phyloP scores from a whole-genome alignment of 2,113 vertebrate genomes.

The Pseudorectes ferrugineus region DNA sequence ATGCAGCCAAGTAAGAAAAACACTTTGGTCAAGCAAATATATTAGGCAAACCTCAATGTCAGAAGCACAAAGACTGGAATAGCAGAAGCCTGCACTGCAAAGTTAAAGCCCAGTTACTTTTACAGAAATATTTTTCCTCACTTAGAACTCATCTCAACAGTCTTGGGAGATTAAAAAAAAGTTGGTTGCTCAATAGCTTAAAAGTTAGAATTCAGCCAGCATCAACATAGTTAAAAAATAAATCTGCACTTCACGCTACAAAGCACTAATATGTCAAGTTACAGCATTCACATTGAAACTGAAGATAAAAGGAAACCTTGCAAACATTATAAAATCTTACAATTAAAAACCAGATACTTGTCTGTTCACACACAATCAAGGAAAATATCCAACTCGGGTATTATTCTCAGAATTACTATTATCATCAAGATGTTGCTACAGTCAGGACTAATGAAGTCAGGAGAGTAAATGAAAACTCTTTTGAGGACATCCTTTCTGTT shows the following conservation, averaged over 20 bases:
- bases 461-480: background rate
- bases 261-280: background rate
- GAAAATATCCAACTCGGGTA: background rate
- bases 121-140: background rate
- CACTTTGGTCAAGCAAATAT: background rate
- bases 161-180: background rate
- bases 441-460: background rate
- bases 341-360: background rate
- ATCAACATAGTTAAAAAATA: background rate
- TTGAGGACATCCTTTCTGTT: background rate
- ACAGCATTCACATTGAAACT: background rate
- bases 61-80: background rate
- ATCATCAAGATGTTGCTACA: background rate
- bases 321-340: background rate
- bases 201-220: background rate
- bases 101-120: background rate
- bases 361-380: background rate
- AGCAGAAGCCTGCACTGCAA: background rate
- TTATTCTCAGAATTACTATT: background rate
- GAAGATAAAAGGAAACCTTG: background rate
- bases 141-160: background rate
- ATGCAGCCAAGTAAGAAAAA: constrained; percentile 31
- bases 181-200: background rate
- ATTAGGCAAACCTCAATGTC: background rate
- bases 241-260: background rate